A percentile compares a stretch with the other conserved stretches of the same genome.
phyloP scores from a whole-genome alignment of 2,888 invertebrate species.

The Morinoia aosen region DNA sequence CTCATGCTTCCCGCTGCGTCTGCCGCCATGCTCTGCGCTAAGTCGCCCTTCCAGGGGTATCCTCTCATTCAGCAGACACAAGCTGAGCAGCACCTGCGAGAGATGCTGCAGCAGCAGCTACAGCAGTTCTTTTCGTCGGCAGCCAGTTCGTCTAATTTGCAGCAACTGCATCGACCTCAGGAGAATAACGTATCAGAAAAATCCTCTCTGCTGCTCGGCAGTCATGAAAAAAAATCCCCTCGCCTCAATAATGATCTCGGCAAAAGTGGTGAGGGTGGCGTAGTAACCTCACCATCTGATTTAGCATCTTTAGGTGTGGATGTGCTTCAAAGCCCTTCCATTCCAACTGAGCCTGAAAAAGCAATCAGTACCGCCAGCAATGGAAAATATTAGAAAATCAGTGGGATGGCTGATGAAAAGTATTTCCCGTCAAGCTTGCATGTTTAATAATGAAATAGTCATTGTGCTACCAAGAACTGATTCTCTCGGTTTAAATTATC shows the following conservation, averaged over 20 bases:
- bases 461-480: neutral
- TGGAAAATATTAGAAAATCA: slow-evolving; percentile 7
- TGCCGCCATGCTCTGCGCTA: neutral
- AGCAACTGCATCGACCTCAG: neutral
- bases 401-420: neutral
- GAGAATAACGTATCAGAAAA: slow-evolving; percentile 8
- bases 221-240: neutral
- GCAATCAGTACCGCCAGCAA: neutral
- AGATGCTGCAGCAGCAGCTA: slow-evolving; percentile 30
- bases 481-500: neutral
- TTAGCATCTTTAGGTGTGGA: neutral
- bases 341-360: neutral
- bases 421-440: neutral
- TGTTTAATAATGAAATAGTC: neutral
- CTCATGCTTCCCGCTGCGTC: slow-evolving; percentile 26
- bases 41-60: slow-evolving; percentile 7
- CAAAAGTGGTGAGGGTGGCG: neutral
- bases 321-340: neutral
- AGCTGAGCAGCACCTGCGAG: slow-evolving; percentile 33
- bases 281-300: neutral
- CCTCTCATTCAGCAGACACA: neutral
- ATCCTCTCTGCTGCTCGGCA: slow-evolving; percentile 2
- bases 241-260: neutral
- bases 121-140: slow-evolving; percentile 25
- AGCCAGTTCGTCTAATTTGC: neutral